phyloP scores from a whole-genome alignment of 2,888 invertebrate species.

The Meta bourneti region DNA sequence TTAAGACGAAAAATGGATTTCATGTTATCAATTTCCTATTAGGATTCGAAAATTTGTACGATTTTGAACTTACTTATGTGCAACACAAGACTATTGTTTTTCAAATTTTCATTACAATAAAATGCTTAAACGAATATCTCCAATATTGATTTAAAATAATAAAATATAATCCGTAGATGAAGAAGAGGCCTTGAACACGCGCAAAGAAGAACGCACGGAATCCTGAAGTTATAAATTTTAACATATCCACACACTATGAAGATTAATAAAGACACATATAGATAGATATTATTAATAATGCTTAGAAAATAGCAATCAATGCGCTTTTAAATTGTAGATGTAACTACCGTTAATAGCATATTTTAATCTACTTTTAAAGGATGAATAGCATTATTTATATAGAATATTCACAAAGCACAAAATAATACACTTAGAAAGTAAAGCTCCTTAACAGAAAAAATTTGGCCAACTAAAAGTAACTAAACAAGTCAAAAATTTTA shows the following conservation, averaged over 20 bases:
- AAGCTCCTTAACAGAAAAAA: conserved; percentile 33
- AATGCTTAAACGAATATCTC: background rate
- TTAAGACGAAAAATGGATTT: too few relatives aligned
- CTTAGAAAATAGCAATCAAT: background rate
- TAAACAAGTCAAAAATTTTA: background rate
- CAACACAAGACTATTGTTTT: too few relatives aligned
- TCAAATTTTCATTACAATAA: background rate
- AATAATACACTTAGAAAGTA: conserved; percentile 15
- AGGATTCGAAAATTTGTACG: too few relatives aligned
- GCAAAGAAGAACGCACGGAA: background rate
- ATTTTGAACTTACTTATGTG: too few relatives aligned
- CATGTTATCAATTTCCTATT: too few relatives aligned
- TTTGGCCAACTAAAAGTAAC: conserved; percentile 38
- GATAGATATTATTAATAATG: conserved; percentile 14
- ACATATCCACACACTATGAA: background rate
- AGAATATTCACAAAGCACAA: conserved; percentile 36
- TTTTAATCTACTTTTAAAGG: conserved; percentile 43
- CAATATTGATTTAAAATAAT: background rate
- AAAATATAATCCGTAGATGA: background rate
- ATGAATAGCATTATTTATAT: conserved; percentile 2
- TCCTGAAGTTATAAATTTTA: background rate
- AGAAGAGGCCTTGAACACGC: conserved; percentile 7
- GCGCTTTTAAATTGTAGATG: background rate
- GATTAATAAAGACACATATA: conserved; percentile 22
- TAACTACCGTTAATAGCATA: conserved; percentile 13